Evolutionary conservation across 2,888 invertebrate genomes (phyloP).

Genomic region (Drosophila bunnanda): DNA sequence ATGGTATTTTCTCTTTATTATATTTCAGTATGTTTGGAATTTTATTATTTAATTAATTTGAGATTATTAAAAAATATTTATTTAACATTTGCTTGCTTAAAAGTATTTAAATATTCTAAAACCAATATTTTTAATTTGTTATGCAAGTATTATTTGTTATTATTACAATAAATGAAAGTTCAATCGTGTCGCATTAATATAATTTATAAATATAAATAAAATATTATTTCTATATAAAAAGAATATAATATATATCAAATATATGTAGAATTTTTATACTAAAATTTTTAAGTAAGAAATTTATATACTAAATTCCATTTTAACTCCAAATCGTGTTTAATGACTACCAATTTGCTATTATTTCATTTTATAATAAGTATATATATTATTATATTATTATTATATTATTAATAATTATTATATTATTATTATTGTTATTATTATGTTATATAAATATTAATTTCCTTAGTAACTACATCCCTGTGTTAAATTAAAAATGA

Average conservation of each 20-base stretch:
- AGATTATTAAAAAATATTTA: neutral
- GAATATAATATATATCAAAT: neutral
- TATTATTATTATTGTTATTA: too few relatives aligned
- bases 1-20: neutral
- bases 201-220: too few relatives aligned
- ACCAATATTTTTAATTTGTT: too few relatives aligned
- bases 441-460: neutral
- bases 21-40: too few relatives aligned
- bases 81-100: neutral
- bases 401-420: too few relatives aligned
- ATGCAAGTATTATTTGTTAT: too few relatives aligned
- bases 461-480: neutral
- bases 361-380: neutral
- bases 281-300: neutral
- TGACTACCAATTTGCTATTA: neutral
- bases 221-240: neutral
- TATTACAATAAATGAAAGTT: too few relatives aligned
- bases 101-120: too few relatives aligned
- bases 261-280: neutral
- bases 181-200: too few relatives aligned
- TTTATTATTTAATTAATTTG: neutral
- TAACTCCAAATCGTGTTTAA: neutral
- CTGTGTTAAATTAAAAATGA: neutral
- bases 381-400: too few relatives aligned
- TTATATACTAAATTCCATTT: neutral